A percentile compares a stretch with the other conserved stretches of the same genome.
phyloP scores from a whole-genome alignment of 1,140 invertebrate species.

The Pemphigus obesinymphae region DNA sequence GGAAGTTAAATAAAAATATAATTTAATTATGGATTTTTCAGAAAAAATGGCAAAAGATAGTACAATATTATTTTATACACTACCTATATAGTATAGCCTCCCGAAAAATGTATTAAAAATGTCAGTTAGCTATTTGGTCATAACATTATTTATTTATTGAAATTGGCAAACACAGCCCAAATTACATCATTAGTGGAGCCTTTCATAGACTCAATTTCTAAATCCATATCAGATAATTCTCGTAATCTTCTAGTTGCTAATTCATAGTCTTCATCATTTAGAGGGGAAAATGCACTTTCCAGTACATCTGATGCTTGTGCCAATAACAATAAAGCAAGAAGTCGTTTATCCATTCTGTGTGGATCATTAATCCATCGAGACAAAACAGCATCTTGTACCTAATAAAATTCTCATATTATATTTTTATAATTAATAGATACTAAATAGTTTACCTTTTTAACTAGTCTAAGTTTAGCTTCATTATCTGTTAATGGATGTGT shows the following conservation, averaged over 20 bases:
- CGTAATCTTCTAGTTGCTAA: conserved; percentile 94
- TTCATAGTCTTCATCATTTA: conserved; percentile 98
- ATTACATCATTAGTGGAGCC: conserved; percentile 84
- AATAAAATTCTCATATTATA: conserved; percentile 45
- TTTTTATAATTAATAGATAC: no score
- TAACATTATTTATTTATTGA: conserved; percentile 77
- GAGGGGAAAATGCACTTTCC: conserved; percentile 98
- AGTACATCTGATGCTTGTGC: conserved; percentile 97
- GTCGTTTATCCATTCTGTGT: conserved; percentile 92
- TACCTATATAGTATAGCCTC: background rate
- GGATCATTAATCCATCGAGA: conserved; percentile 96
- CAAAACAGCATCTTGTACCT: conserved; percentile 96
- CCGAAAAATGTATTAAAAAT: background rate
- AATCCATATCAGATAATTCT: conserved; percentile 91
- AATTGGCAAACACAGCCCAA: conserved; percentile 97
- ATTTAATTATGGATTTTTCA: background rate
- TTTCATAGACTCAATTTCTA: conserved; percentile 88
- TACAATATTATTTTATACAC: background rate
- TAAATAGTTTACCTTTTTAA: conserved; percentile 74
- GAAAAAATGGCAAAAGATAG: conserved; percentile 20
- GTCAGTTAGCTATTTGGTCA: background rate
- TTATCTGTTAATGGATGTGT: conserved; percentile 97
- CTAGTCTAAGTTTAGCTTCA: conserved; percentile 90
- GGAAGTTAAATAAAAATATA: background rate
- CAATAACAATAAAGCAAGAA: conserved; percentile 86